Conservation (phyloP, 2,888 invertebrate species). For the Megaustenia siamemsis region DNA sequence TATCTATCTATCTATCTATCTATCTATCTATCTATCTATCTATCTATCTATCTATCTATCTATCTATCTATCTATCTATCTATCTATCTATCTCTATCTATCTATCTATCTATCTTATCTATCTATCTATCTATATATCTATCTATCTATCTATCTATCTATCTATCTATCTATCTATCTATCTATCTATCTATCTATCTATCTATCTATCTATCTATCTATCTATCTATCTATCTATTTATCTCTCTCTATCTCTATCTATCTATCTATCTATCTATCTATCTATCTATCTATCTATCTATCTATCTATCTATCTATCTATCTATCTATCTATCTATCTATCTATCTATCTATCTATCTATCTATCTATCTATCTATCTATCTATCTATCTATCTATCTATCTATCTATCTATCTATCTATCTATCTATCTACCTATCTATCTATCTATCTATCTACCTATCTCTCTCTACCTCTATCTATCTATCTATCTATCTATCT, state of each 20-base stretch:
- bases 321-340: constrained; percentile 3
- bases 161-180: background rate
- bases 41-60: too few species aligned
- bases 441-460: too few species aligned
- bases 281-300: constrained; percentile 9
- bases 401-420: too few species aligned
- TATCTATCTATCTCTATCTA: too few species aligned
- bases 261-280: constrained; percentile 4
- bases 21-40: too few species aligned
- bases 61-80: too few species aligned
- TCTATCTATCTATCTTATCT: too few species aligned
- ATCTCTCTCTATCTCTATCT: constrained; percentile 5
- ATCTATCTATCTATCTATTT: constrained; percentile 17
- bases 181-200: constrained; percentile 17
- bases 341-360: constrained; percentile 9
- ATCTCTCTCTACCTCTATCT: too few species aligned
- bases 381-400: background rate
- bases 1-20: too few species aligned
- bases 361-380: constrained; percentile 9
- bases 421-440: too few species aligned
- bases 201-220: constrained; percentile 22
- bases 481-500: constrained; percentile 11
- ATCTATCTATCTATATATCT: too few species aligned
- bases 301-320: constrained; percentile 9
- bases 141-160: constrained; percentile 1